Base-by-base conservation (phyloP, 2,888 invertebrate genomes). In the Augiades crinisus region DNA sequence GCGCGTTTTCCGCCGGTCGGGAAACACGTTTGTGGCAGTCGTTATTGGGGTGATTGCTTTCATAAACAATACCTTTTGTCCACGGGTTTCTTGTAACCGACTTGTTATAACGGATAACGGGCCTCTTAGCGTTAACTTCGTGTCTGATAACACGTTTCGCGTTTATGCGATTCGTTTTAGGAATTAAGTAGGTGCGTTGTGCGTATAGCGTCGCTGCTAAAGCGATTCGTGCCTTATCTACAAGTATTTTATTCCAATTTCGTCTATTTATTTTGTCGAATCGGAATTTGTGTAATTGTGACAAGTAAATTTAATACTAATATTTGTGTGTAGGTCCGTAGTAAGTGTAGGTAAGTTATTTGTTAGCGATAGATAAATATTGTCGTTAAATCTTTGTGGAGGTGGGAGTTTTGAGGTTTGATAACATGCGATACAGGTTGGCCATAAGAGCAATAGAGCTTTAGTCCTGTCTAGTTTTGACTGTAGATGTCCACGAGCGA, bases 11-110 rank as follows among this genome's bases (percentile, higher is more conserved):
- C 83, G 84, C 72, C 67, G 69, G 72, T 68, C 68, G 60, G 70
- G 72, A 70, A 70, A 72, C 70, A 75, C 78, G 78, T 87, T 84
- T 84, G 88, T 86, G 85, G 87, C 88, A 87, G 87, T 83, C 78
- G 79, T 86, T 89, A 88, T 88, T 87, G 81, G 86, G 83, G 86
- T 88, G 87, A 89, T 87, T 88, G 88, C 85, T 81, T 87, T 80
- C 85, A 87, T 87, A 85, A 87, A 89, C 87, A 88, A 87, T 86
- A 79, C 78, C 81, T 85, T 85, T 87, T 86, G 85, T 86, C 77
- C 77, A 72, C 65, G 67, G n/a, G 68, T 70, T 81, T 76, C 84
- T 78, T 72, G 81, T 78, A 78, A 77, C 68, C 67, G 65, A 64
- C 68, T 72, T 67, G 79, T 76, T 81, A 77, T 81, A 81, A 58